Evolutionary conservation across 2,888 invertebrate genomes (phyloP).

Genomic region (Agrypnus murinus): DNA sequence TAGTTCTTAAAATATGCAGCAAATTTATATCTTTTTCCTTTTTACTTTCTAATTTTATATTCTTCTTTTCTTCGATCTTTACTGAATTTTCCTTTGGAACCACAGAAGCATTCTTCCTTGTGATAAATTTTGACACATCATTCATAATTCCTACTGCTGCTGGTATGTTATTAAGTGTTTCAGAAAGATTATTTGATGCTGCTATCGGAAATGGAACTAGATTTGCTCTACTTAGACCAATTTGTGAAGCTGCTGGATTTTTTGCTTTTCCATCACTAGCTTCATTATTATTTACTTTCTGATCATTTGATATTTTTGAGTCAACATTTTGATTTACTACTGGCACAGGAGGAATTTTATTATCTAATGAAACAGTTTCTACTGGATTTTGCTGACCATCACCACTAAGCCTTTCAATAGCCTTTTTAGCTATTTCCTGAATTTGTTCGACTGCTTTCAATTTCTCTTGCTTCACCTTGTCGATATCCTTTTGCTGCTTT

Average conservation of each 20-base stretch:
- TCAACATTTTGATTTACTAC: no score
- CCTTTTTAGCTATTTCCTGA: constrained; percentile 66
- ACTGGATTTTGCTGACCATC: constrained; percentile 20
- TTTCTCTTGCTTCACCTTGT: constrained; percentile 58
- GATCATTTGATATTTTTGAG: no score
- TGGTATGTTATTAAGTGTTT: neutral
- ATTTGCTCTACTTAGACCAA: constrained; percentile 17
- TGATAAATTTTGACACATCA: neutral
- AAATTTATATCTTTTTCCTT: neutral
- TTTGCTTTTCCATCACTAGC: neutral
- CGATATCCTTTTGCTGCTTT: constrained; percentile 58
- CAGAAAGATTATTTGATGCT: constrained; percentile 21
- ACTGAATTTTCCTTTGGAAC: neutral
- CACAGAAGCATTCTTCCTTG: neutral
- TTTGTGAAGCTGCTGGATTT: neutral
- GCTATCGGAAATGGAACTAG: constrained; percentile 29
- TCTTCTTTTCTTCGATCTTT: neutral
- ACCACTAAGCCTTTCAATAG: constrained; percentile 66
- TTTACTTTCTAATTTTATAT: neutral
- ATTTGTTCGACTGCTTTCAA: constrained; percentile 67
- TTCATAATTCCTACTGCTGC: neutral
- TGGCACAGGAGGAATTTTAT: no score
- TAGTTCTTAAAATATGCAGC: constrained; percentile 27
- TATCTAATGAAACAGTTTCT: no score
- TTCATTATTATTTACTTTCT: neutral